These are phyloP conservation scores for Chironomus tepperi DNA, from an alignment of 1,140 invertebrate species.

Conservation along the genomic window DNA sequence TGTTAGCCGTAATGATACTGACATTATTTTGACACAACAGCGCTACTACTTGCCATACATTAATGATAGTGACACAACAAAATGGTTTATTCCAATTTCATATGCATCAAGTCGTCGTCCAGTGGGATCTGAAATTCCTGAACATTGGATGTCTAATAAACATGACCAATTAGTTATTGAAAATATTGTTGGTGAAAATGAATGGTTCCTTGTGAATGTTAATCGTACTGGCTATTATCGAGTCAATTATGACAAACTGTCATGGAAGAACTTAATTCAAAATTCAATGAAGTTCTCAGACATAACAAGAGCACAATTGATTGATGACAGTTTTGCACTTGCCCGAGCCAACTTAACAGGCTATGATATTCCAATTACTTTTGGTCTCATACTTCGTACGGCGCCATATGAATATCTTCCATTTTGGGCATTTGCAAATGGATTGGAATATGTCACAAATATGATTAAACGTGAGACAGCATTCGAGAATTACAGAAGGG, in stretches of 20 bases:
- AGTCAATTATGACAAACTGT: conserved; percentile 62
- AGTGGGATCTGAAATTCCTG: conserved; percentile 33
- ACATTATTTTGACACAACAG: conserved; percentile 23
- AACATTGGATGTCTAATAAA: conserved; percentile 34
- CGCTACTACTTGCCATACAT: conserved; percentile 32
- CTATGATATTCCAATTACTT: conserved; percentile 50
- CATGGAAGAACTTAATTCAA: conserved; percentile 54
- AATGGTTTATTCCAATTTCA: conserved; percentile 51
- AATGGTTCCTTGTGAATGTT: conserved; percentile 35
- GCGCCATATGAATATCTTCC: conserved; percentile 35
- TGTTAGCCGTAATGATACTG: conserved; percentile 36
- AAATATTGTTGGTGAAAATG: conserved; percentile 31
- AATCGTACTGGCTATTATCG: conserved; percentile 53
- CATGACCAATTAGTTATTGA: conserved; percentile 32
- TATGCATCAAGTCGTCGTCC: conserved; percentile 40
- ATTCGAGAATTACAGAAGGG: conserved; percentile 37
- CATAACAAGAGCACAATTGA: conserved; percentile 64
- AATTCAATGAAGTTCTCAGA: conserved; percentile 45
- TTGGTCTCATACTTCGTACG: conserved; percentile 34
- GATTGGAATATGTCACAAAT: conserved; percentile 35
- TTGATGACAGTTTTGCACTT: conserved; percentile 75
- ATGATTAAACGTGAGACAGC: conserved; percentile 38
- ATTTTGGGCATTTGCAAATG: conserved; percentile 34
- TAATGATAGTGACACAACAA: conserved; percentile 30
- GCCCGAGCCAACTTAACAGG: conserved; percentile 51